Evolutionary conservation across 1,140 invertebrate genomes (phyloP).

Genomic region (Eueides isabella): DNA sequence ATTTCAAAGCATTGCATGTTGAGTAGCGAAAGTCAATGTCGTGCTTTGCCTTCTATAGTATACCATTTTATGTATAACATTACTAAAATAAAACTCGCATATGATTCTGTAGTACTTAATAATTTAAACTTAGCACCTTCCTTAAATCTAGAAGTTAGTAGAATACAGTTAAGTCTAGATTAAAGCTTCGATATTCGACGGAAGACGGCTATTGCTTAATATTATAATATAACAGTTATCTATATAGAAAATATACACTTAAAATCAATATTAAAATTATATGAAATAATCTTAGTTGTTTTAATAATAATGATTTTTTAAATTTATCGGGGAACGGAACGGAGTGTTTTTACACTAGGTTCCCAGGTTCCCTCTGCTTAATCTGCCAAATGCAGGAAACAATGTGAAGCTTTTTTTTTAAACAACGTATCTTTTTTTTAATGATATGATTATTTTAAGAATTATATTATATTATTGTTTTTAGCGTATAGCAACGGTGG

Average conservation of each 20-base stretch:
- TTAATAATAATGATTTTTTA: too few species aligned
- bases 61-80: not conserved
- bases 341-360: too few species aligned
- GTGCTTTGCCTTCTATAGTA: too few species aligned
- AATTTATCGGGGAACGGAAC: too few species aligned
- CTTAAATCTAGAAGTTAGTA: slow-evolving; percentile 50
- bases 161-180: slow-evolving; percentile 57
- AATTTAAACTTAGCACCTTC: slow-evolving; percentile 53
- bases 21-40: too few species aligned
- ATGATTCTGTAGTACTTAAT: slow-evolving; percentile 21
- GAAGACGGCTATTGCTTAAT: slow-evolving; percentile 59
- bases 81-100: slow-evolving; percentile 9
- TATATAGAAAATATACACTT: slow-evolving; percentile 10
- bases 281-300: not conserved
- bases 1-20: too few species aligned
- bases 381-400: not conserved
- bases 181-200: slow-evolving; percentile 69
- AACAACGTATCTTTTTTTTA: not conserved
- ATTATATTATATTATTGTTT: too few species aligned
- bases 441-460: not conserved
- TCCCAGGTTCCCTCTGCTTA: too few species aligned
- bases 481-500: slow-evolving; percentile 61
- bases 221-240: slow-evolving; percentile 1
- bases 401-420: not conserved
- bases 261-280: not conserved